These are phyloP conservation scores for Simalia tracyae DNA, from an alignment of 2,797 vertebrate genomes.

Conservation along the genomic window DNA sequence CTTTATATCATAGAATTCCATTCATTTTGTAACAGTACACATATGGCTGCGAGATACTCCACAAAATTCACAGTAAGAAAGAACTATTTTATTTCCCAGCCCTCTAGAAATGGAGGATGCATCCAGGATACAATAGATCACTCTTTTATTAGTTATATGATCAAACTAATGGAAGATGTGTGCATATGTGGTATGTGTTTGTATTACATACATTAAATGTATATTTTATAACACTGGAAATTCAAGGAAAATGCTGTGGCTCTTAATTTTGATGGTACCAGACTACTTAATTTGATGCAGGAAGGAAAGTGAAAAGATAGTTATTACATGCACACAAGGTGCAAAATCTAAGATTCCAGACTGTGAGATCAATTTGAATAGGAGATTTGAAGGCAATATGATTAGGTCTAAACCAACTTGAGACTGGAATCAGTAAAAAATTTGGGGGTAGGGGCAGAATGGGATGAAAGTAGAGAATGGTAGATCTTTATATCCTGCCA, in stretches of 20 bases:
- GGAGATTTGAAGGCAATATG: background rate
- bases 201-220: background rate
- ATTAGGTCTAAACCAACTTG: background rate
- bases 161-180: background rate
- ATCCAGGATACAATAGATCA: slow-evolving; percentile 13
- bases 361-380: background rate
- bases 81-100: background rate
- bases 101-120: background rate
- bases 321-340: background rate
- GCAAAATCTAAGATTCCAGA: background rate
- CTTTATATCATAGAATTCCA: background rate
- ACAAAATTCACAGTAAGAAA: background rate
- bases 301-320: background rate
- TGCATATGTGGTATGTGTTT: background rate
- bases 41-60: background rate
- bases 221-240: background rate
- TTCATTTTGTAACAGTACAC: background rate
- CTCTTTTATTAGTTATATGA: background rate
- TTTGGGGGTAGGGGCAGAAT: background rate
- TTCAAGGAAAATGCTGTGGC: background rate
- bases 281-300: background rate
- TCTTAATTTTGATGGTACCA: background rate
- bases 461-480: background rate
- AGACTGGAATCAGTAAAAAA: background rate
- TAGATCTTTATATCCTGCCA: background rate